A percentile compares a stretch with the other conserved stretches of the same genome.
Evolutionary conservation across 37 sponge, comb jelly and placozoan genomes (phyloP).

Genomic region (Chondrilla cf. caribensis): DNA sequence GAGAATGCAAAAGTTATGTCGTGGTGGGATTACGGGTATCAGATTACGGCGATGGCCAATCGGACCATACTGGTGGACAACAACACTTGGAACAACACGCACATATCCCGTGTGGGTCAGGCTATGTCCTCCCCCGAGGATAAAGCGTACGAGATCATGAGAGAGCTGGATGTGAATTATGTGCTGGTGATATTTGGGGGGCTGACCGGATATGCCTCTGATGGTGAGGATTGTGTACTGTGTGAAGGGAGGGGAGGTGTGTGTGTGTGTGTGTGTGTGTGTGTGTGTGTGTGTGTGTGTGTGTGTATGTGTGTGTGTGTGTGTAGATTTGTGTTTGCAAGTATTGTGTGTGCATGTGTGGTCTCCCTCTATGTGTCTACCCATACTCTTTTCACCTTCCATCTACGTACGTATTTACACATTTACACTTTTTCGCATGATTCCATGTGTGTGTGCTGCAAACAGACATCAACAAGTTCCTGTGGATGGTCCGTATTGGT

Average conservation of each 20-base stretch:
- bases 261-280: conserved; percentile 14
- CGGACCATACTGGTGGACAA: conserved; percentile 99
- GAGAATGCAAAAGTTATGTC: conserved; percentile 99
- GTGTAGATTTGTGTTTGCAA: neutral
- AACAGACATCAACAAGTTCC: conserved; percentile 97
- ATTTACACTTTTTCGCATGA: no score
- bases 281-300: neutral
- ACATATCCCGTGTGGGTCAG: conserved; percentile 99
- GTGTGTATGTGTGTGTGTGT: neutral
- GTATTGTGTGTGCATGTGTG: no score
- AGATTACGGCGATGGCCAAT: conserved; percentile 99
- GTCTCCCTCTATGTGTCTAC: no score
- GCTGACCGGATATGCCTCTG: conserved; percentile 96
- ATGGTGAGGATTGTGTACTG: conserved; percentile 56
- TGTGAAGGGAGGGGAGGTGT: no score
- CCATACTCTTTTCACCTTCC: no score
- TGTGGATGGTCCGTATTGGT: conserved; percentile 99
- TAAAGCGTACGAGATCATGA: conserved; percentile 96
- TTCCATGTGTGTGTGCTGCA: no score
- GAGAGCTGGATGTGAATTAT: conserved; percentile 95
- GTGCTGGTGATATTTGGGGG: conserved; percentile 99
- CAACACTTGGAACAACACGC: conserved; percentile 99
- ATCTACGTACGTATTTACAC: no score
- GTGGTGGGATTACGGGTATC: conserved; percentile 99
- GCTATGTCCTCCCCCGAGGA: conserved; percentile 99